phyloP scores from a whole-genome alignment of 2,797 vertebrate genomes.

The Triplophysa yarkandensis region DNA sequence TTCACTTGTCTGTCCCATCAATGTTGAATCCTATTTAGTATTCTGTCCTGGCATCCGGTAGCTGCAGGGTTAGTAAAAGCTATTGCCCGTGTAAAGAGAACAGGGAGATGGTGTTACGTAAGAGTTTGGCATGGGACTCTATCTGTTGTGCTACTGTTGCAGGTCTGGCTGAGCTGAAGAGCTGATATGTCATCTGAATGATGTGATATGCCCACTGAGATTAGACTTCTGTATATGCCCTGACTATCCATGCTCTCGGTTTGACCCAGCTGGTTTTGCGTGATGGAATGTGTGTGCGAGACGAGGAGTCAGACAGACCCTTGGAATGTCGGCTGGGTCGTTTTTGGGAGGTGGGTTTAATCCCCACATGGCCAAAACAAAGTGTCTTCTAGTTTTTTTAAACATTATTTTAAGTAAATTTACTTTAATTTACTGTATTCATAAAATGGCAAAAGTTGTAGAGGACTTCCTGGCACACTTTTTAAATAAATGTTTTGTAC shows the following conservation, averaged over 20 bases:
- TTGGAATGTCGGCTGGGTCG: constrained; percentile 22
- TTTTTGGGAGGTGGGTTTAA: constrained; percentile 14
- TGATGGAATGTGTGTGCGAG: constrained; percentile 32
- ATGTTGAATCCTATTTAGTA: constrained; percentile 36
- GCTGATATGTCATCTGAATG: constrained; percentile 6
- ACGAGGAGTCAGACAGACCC: constrained; percentile 13
- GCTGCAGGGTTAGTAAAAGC: constrained; percentile 18
- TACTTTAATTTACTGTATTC: no score
- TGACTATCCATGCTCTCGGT: constrained; percentile 12
- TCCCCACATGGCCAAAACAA: neutral
- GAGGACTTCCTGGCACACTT: neutral
- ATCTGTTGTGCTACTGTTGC: constrained; percentile 38
- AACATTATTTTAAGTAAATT: no score
- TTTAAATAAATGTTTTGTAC: neutral
- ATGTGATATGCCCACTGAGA: constrained; percentile 33
- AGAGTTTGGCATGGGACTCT: constrained; percentile 37
- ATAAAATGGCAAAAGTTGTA: neutral
- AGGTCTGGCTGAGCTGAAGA: constrained; percentile 20
- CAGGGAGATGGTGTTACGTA: constrained; percentile 33
- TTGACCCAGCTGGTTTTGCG: constrained; percentile 30
- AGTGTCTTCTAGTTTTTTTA: neutral
- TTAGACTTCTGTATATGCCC: constrained; percentile 27
- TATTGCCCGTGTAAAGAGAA: constrained; percentile 22
- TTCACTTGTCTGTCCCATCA: neutral
- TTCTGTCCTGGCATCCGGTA: constrained; percentile 23